Base-by-base conservation (phyloP, 2,888 invertebrate genomes). In the Phasia obesa region DNA sequence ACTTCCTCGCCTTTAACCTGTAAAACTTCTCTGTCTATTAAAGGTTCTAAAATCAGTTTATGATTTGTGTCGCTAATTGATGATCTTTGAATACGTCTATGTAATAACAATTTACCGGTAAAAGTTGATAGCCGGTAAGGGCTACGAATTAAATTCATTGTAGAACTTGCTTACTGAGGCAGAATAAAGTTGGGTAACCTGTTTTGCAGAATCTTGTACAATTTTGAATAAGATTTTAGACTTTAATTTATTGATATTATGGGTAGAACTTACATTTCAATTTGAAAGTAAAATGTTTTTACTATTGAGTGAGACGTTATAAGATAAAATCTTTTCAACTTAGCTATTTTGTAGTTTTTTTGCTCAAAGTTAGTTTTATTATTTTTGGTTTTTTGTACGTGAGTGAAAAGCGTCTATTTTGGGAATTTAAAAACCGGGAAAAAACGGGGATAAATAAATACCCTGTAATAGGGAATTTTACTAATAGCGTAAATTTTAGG, bases 1-100 rank as follows among this genome's bases (percentile, higher is more conserved):
- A 87, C 90, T 78, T 91, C 91, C 0, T 85, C 59, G 0, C 92
- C 92, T 6, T 88, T 86, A 0, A 91, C 87, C 15, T 90, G 88
- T 19, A 91, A 85, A 2, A 91, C 80, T 57, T 88, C 87, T 5
- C 91, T 85, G 1, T 87, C 84, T 0, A 42, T 57, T 11, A 91
- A 77, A 19, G 85, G 85, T 84, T 91, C 91, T 64, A 90, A 38
- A 44, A 85, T 51, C 0, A 85, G 6, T 4, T 64, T 53, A 42
- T 25, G 25, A 23, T 74, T 84, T 13, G 9, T 15, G 0, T 42
- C 25, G 13, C 21, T 19, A 1, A 13, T 11, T 67, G 49, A 3
- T n/a, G 70, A 47, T 27, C 35, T 35, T 64, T 55, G 62, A 21
- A 60, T 11, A 25, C 15, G 38, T 70, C 62, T 47, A 7, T 25